A percentile compares a stretch with the other conserved stretches of the same genome.
These are phyloP conservation scores for Lepidurus packardi DNA, from an alignment of 1,140 invertebrate species.

Conservation along the genomic window DNA sequence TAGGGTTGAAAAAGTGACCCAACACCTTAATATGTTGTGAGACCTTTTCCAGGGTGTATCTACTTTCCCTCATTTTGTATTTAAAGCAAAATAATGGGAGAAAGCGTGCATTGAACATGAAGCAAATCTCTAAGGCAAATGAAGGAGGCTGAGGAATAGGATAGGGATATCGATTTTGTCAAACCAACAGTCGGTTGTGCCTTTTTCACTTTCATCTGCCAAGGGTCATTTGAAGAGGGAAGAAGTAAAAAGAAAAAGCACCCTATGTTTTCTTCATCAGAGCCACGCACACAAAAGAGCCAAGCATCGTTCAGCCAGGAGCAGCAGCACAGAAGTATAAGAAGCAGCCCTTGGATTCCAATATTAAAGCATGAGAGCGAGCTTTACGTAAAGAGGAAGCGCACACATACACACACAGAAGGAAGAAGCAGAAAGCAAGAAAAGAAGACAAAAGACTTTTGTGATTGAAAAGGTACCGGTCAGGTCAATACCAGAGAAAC, in stretches of 20 bases:
- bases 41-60: no score
- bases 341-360: not conserved
- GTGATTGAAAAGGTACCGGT: not conserved
- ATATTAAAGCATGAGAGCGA: slow-evolving; percentile 9
- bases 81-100: no score
- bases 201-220: not conserved
- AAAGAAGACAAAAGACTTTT: slow-evolving; percentile 8
- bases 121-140: not conserved
- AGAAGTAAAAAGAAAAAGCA: not conserved
- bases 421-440: not conserved
- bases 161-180: not conserved
- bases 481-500: slow-evolving; percentile 8
- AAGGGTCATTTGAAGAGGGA: not conserved
- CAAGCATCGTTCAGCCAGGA: not conserved
- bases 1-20: not conserved
- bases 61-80: no score
- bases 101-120: not conserved
- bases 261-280: slow-evolving; percentile 21
- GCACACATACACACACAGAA: not conserved
- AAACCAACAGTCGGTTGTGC: not conserved
- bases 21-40: not conserved
- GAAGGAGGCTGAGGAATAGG: not conserved
- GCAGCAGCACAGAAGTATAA: not conserved
- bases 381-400: slow-evolving; percentile 2
- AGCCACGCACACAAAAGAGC: not conserved